Base-by-base conservation (phyloP, 2,797 vertebrate species). In the Acanthurus leucopareius region DNA sequence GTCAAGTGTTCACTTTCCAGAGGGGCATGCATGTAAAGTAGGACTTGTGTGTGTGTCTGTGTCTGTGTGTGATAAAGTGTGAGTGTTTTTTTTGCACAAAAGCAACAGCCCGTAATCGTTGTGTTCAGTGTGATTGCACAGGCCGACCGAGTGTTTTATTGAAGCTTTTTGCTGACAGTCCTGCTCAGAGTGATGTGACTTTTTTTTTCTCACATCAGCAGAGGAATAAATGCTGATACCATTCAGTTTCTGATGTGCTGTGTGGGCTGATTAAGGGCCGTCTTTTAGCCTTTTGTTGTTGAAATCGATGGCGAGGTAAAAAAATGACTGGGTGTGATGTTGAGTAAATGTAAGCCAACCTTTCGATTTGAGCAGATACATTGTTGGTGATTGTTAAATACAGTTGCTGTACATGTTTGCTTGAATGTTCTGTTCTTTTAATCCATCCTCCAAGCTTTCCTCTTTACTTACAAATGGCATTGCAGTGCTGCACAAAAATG, bases 1-100 rank as follows among this genome's bases (percentile, higher is more conserved):
- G 80, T 78, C 73, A 64, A 83, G 80, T 88, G 85, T 82, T 79
- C 72, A 65, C 85, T 68, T 88, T 71, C 22, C 49, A 78, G 61
- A 75, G 32, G 22, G 20, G 28, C 48, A 48, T 47, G 59, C 5
- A 13, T 74, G 62, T 51, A 69, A 17, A 20, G 61, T 5, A 25
- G 64, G 48, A 13, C 58, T 47, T 53, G 49, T 19, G 44, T 69
- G 58, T 60, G 19, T 56, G 44, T 40, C 25, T 28, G 40, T 53
- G 38, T 20, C 32, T 51, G 56, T 45, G 40, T 57, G 62, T 52
- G 48, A 22, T 52, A 64, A 47, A 56, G 52, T 3, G 28, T 10
- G 28, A 44, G 35, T 49, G 68, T 32, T 64, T 48, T 56, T 77
- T 52, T 16, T 56, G 52, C 57, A 74, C 38, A 67, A 70, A 54